Conservation (phyloP, 2,113 vertebrate species). For the Sakesphorus luctuosus region DNA sequence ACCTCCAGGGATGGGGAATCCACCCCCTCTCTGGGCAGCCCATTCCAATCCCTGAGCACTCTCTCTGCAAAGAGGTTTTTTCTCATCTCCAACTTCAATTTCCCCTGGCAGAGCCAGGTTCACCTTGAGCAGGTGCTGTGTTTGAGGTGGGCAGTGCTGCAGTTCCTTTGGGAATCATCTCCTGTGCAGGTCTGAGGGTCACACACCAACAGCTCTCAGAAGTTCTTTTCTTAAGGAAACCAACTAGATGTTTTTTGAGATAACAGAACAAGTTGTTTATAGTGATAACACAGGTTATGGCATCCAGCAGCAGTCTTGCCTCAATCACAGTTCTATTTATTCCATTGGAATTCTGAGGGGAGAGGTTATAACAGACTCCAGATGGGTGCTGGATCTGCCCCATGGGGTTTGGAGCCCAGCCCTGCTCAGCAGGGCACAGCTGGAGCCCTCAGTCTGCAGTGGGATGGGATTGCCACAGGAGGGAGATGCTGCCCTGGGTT, state of each 20-base stretch:
- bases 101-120: background rate
- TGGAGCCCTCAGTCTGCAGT: background rate
- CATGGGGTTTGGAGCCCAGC: background rate
- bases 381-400: rapidly evolving
- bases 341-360: background rate
- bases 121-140: background rate
- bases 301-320: background rate
- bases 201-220: background rate
- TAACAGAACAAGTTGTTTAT: background rate
- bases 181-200: background rate
- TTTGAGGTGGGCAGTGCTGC: background rate
- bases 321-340: rapidly evolving
- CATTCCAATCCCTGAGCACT: too few relatives aligned
- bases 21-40: too few relatives aligned
- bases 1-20: too few relatives aligned
- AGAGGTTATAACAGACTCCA: background rate
- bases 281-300: background rate
- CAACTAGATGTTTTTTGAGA: background rate
- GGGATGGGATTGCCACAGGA: background rate
- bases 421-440: background rate
- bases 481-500: slow-evolving; percentile 33
- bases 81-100: too few relatives aligned
- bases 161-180: background rate
- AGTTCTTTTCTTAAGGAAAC: background rate
- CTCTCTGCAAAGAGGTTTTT: too few relatives aligned